Evolutionary conservation across 2,888 invertebrate genomes (phyloP).

Genomic region (Watsonalla cultraria): DNA sequence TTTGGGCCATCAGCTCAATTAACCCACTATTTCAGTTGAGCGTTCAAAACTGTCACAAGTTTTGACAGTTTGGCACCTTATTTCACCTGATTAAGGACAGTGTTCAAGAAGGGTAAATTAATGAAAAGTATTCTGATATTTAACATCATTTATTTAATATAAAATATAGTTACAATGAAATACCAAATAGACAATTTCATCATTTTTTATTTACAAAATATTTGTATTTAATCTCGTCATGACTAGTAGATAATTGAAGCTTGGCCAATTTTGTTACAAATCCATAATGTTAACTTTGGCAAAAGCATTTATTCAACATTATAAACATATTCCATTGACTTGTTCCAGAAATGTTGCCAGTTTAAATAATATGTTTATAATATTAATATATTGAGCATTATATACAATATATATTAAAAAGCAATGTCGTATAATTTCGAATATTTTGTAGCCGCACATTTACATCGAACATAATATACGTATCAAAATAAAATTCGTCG

Average conservation of each 20-base stretch:
- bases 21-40: too few relatives aligned
- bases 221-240: constrained; percentile 60
- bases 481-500: constrained; percentile 12
- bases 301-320: constrained; percentile 30
- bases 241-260: constrained; percentile 56
- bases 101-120: background rate
- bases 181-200: constrained; percentile 43
- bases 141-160: constrained; percentile 58
- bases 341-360: background rate
- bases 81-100: too few relatives aligned
- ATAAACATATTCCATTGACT: constrained; percentile 20
- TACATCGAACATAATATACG: constrained; percentile 28
- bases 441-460: constrained; percentile 53
- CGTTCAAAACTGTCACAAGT: too few relatives aligned
- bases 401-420: constrained; percentile 50
- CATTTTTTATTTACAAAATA: constrained; percentile 74
- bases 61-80: too few relatives aligned
- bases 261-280: constrained; percentile 47
- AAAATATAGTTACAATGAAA: constrained; percentile 60
- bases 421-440: constrained; percentile 47
- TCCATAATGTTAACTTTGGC: constrained; percentile 32
- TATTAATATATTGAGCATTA: constrained; percentile 40
- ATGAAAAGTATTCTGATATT: constrained; percentile 24
- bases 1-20: too few relatives aligned
- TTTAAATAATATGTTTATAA: constrained; percentile 20